These are phyloP conservation scores for Scatophagus argus DNA, from an alignment of 2,113 vertebrate species.

Conservation along the genomic window DNA sequence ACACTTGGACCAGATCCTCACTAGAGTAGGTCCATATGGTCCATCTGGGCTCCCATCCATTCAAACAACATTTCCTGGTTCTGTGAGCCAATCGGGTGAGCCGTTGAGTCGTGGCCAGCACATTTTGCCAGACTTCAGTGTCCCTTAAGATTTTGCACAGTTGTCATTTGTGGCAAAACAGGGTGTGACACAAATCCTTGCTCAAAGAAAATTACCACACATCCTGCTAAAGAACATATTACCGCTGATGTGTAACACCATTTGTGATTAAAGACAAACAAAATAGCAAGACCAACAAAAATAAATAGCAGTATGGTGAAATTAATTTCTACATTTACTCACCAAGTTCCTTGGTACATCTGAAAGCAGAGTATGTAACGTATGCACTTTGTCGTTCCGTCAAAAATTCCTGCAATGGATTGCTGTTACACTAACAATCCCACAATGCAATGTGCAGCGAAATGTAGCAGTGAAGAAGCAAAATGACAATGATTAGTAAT, in stretches of 20 bases:
- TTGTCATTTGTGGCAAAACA: conserved; percentile 31
- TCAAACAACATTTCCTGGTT: conserved; percentile 47
- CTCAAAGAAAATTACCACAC: not conserved
- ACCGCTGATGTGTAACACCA: not conserved
- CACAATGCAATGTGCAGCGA: too few relatives aligned
- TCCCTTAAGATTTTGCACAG: conserved; percentile 20
- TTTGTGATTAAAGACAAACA: not conserved
- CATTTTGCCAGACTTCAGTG: conserved; percentile 38
- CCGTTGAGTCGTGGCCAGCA: conserved; percentile 35
- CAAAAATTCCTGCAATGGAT: too few relatives aligned
- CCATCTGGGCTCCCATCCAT: conserved; percentile 59
- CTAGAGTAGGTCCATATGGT: conserved; percentile 67
- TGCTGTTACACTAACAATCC: too few relatives aligned
- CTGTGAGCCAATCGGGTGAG: conserved; percentile 57
- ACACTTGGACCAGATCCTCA: conserved; percentile 45
- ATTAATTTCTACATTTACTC: not conserved
- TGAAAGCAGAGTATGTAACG: too few relatives aligned
- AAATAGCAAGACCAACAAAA: not conserved
- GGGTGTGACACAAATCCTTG: conserved; percentile 1
- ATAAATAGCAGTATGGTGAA: not conserved
- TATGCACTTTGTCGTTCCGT: too few relatives aligned
- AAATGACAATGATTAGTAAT: too few relatives aligned
- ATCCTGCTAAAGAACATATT: not conserved
- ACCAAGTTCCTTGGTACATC: too few relatives aligned
- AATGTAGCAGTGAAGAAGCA: too few relatives aligned